Evolutionary conservation across 1,140 invertebrate species (phyloP), one percentile per base, ranked within the genome.

Genomic region (Bombus sibiricus): DNA sequence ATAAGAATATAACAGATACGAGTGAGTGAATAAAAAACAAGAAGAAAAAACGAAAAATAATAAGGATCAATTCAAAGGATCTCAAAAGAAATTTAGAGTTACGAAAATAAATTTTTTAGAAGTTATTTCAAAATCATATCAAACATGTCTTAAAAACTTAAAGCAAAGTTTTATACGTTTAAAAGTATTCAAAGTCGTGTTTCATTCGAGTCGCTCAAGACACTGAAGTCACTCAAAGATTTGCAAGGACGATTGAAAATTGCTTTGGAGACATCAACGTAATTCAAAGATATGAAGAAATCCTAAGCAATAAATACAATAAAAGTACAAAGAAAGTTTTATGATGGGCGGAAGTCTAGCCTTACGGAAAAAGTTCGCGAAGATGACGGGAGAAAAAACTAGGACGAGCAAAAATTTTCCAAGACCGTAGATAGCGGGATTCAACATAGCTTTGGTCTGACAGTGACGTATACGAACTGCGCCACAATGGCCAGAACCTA

Each of bases 401-500:
- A 32, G 47, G 18, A 4, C 2, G 59, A 39, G 68, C 39, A 86
- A 86, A 89, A 85, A 89, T 88, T 81, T 89, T 43, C 66, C 41
- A 57, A 64, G 64, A 71, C 25, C 41, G 34, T 75, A 75, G 72
- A 39, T 81, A 53, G 76, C 32, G 22, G 47, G 59, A 59, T 57
- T 66, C 69, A 71, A 47, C 79, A 13, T 37, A n/a, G 76, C 64
- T 85, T 75, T 53, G 15, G 34, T 62, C 71, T 81, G 88, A 90
- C 88, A 82, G 39, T 88, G 88, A 90, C 78, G 76, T 86, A 88
- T 90, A 87, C 86, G 80, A 88, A 76, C 66, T 73, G 64, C 76
- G 73, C 82, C 81, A 77, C 86, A 41, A 75, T 59, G 72, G 64
- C 85, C 57, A 69, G 78, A 66, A 89, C 81, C 87, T 86, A 85